phyloP scores from a whole-genome alignment of 1,140 invertebrate genomes.

The Helicorthomorpha holstii region DNA sequence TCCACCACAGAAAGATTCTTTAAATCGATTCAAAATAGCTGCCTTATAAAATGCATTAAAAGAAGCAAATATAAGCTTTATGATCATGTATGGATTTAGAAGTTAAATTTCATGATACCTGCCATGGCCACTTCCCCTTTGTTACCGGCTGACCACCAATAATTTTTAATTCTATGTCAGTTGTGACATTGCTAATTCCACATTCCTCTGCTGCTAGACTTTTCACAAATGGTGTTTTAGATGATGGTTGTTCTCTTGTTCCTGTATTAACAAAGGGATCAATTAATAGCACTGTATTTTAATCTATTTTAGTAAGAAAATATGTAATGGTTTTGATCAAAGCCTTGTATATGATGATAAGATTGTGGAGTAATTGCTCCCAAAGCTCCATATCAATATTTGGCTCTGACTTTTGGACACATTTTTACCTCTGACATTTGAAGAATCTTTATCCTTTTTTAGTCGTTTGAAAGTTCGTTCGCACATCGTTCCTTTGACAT shows the following conservation, averaged over 20 bases:
- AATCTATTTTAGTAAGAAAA: no score
- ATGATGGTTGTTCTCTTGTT: not conserved
- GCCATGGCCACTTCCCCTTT: slow-evolving; percentile 76
- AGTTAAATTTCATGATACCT: slow-evolving; percentile 17
- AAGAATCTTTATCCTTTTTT: slow-evolving; percentile 4
- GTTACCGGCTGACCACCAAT: slow-evolving; percentile 62
- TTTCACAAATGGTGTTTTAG: not conserved
- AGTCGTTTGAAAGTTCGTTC: slow-evolving; percentile 24
- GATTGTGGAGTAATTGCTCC: no score
- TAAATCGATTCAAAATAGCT: slow-evolving; percentile 62
- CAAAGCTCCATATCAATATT: no score
- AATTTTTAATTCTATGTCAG: slow-evolving; percentile 39
- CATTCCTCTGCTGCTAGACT: slow-evolving; percentile 4
- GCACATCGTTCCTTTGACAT: slow-evolving; percentile 56
- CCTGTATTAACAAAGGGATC: no score
- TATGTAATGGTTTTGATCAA: no score
- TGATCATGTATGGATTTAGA: not conserved
- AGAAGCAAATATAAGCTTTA: not conserved
- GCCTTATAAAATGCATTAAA: slow-evolving; percentile 39
- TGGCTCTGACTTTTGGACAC: no score
- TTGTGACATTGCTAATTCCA: slow-evolving; percentile 12
- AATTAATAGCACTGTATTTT: no score
- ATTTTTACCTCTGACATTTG: slow-evolving; percentile 5
- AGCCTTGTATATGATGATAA: no score
- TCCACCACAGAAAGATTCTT: slow-evolving; percentile 79